Evolutionary conservation across 2,888 invertebrate genomes (phyloP).

Genomic region (Cactoblastis cactorum): DNA sequence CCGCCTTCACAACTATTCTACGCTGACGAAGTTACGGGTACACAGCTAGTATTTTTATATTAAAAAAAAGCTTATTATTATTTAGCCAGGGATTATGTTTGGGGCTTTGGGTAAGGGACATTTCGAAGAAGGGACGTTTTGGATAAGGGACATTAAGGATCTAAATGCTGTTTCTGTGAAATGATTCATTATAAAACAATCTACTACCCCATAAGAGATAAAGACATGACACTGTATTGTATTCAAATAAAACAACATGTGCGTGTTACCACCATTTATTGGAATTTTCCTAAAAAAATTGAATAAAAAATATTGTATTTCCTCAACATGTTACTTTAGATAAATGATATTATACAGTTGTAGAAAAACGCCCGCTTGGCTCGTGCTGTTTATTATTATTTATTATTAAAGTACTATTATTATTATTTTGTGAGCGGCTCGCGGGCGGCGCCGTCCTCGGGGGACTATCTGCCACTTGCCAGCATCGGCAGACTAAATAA

Average conservation of each 20-base stretch:
- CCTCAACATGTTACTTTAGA: constrained; percentile 74
- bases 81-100: too few species aligned
- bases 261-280: constrained; percentile 76
- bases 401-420: constrained; percentile 17
- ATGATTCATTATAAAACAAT: too few species aligned
- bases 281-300: constrained; percentile 77
- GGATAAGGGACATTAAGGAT: too few species aligned
- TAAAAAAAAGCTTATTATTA: too few species aligned
- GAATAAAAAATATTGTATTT: constrained; percentile 80
- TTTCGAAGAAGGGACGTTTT: too few species aligned
- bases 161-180: too few species aligned
- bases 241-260: constrained; percentile 39
- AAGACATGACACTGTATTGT: too few species aligned
- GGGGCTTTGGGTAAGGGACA: too few species aligned
- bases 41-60: too few species aligned
- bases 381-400: constrained; percentile 37
- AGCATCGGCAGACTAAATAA: constrained; percentile 2
- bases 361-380: constrained; percentile 58
- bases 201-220: too few species aligned
- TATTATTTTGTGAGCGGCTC: constrained; percentile 11
- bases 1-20: too few species aligned
- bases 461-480: neutral
- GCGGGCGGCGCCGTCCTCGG: constrained; percentile 5
- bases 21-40: too few species aligned
- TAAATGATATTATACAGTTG: constrained; percentile 74